Evolutionary conservation across 2,797 vertebrate species (phyloP), one percentile per base, ranked within the genome.

Genomic region (Cynopterus sphinx): DNA sequence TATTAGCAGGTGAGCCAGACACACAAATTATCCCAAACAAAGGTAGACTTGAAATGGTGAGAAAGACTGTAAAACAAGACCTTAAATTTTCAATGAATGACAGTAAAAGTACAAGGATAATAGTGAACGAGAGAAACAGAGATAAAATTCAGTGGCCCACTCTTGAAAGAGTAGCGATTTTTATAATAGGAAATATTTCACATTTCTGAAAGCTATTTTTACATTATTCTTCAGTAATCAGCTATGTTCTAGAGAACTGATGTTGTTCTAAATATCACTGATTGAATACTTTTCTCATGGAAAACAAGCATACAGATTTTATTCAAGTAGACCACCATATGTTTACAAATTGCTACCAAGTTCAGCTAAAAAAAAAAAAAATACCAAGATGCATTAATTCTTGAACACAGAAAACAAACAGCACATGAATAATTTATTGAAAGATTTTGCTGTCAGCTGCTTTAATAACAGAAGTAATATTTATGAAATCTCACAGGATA

Each of bases 341-440:
- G 59, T 79, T 61, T 88, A 94, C 43, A 85, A 87, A 92, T 13
- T 79, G 51, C 61, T 94, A 96, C 65, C 49, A 83, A 94, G 33
- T 88, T 96, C 68, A 95, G 75, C 68, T 70, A 77, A 84, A 94
- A 96, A 78, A 92, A 36, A 10, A 49, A 49, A 49, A 33, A 33
- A 33, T 33, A 16, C 49, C 49, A 98, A 98, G 85, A 96, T 94
- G 75, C 94, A 98, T 97, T 98, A 99, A 99, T 99, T 98, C 98
- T 99, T 99, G 97, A 99, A 99, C 98, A 99, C 8, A 92, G 90
- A 97, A 98, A 98, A 98, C 98, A 98, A 98, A 98, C 91, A 98
- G 97, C 96, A 97, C 79, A 98, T 99, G 98, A 99, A 99, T 99
- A 99, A 99, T 99, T 99, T 98, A 99, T 98, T 97, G 98, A 96